These are phyloP conservation scores for Trachythela sp. DNA, from an alignment of 64 coral and sea anemone species.

Conservation along the genomic window DNA sequence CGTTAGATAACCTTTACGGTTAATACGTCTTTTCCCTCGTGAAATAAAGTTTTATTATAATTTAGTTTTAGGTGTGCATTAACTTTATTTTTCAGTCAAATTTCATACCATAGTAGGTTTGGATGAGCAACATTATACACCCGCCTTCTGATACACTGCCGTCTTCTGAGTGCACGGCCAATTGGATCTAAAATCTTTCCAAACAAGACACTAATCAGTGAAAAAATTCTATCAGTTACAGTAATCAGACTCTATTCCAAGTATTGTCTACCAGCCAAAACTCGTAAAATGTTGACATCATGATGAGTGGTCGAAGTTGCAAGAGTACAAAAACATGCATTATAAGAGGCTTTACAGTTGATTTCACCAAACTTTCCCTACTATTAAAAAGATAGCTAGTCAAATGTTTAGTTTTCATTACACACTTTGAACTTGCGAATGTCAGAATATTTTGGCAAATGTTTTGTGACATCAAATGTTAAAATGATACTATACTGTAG, in stretches of 20 bases:
- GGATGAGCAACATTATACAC: conserved; percentile 19
- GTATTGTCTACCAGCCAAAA: not conserved
- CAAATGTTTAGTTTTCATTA: too few species aligned
- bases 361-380: not conserved
- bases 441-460: too few species aligned
- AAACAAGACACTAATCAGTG: not conserved
- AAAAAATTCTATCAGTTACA: not conserved
- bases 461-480: too few species aligned
- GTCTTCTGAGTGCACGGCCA: not conserved
- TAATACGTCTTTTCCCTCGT: too few species aligned
- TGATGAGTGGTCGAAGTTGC: too few species aligned
- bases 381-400: not conserved
- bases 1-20: too few species aligned
- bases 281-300: not conserved
- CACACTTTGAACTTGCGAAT: too few species aligned
- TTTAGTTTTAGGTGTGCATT: too few species aligned
- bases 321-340: not conserved
- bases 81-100: not conserved
- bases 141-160: conserved; percentile 1
- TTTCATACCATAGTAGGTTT: conserved; percentile 9
- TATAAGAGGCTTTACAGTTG: not conserved
- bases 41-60: too few species aligned
- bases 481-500: not conserved
- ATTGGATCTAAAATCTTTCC: not conserved
- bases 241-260: not conserved